Percentiles rank a stretch among this genome's conserved stretches.
These are phyloP conservation scores for Alloplasta piceator DNA, from an alignment of 2,888 invertebrate genomes.

Conservation along the genomic window DNA sequence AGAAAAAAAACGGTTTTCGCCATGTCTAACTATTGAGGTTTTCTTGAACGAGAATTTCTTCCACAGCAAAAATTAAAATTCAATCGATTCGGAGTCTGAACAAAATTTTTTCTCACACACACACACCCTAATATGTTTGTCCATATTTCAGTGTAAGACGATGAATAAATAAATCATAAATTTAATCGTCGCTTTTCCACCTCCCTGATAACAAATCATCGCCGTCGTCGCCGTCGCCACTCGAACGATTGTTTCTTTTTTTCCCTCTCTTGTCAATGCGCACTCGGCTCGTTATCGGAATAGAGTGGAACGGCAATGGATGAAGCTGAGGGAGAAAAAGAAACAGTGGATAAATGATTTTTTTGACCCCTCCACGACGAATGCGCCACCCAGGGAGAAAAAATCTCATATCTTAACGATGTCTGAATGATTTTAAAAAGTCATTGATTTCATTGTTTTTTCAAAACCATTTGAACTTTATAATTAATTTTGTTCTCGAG, in stretches of 20 bases:
- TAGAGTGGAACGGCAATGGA: slow-evolving; percentile 20
- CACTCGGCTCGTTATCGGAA: slow-evolving; percentile 24
- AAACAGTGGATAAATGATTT: slow-evolving; percentile 22
- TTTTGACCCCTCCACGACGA: slow-evolving; percentile 3
- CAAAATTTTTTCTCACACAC: no score
- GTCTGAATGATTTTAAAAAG: no score
- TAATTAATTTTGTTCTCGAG: no score
- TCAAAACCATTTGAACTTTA: no score
- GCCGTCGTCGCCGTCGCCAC: not conserved
- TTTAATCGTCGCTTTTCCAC: slow-evolving; percentile 36
- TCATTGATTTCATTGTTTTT: no score
- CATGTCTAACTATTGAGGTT: no score
- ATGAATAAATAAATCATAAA: slow-evolving; percentile 49
- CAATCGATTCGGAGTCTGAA: no score
- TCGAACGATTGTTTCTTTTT: slow-evolving; percentile 37
- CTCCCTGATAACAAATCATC: slow-evolving; percentile 41
- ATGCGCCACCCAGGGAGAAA: slow-evolving; percentile 23
- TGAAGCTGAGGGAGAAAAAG: slow-evolving; percentile 2
- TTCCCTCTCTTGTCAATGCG: slow-evolving; percentile 13
- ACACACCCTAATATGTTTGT: no score
- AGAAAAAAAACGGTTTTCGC: no score
- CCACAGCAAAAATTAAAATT: no score
- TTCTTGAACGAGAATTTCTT: no score
- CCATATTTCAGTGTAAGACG: not conserved
- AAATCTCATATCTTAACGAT: not conserved